Percentiles rank a stretch among this genome's conserved stretches.
Evolutionary conservation across 2,888 invertebrate genomes (phyloP).

Genomic region (Himalopsyche kuldschensis): DNA sequence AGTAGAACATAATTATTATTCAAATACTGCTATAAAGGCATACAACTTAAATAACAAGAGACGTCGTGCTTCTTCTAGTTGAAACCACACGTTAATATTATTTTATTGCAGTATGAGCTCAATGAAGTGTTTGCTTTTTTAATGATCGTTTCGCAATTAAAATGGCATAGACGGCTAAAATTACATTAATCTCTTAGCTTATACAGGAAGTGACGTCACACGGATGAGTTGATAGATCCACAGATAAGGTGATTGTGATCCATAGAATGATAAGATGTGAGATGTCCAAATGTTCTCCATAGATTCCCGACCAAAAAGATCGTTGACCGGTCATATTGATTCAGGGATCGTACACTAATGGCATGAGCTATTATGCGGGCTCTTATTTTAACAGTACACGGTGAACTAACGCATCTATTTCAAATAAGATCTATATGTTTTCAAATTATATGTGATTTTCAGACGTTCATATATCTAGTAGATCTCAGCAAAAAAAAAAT

Average conservation of each 20-base stretch:
- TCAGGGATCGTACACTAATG: not conserved
- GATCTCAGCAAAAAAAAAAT: too few species aligned
- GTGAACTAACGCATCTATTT: not conserved
- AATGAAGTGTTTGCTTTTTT: not conserved
- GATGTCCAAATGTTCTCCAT: not conserved
- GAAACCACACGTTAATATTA: not conserved
- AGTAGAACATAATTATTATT: too few species aligned
- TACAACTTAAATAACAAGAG: too few species aligned
- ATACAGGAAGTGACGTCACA: not conserved
- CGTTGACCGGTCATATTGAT: slow-evolving; percentile 29
- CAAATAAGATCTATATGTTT: too few species aligned
- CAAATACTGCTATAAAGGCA: too few species aligned
- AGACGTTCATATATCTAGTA: too few species aligned
- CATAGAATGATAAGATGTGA: not conserved
- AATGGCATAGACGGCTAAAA: not conserved
- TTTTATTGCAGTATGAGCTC: not conserved
- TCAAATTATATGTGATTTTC: too few species aligned
- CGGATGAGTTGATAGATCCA: not conserved
- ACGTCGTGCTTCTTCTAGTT: not conserved
- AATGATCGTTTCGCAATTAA: not conserved
- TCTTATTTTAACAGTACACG: not conserved
- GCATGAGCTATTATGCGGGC: not conserved
- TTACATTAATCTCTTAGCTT: not conserved
- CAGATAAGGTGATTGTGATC: not conserved
- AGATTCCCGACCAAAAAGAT: slow-evolving; percentile 15